Evolutionary conservation across 2,113 vertebrate species (phyloP), one percentile per base, ranked within the genome.

Genomic region (Beaufortia kweichowensis): DNA sequence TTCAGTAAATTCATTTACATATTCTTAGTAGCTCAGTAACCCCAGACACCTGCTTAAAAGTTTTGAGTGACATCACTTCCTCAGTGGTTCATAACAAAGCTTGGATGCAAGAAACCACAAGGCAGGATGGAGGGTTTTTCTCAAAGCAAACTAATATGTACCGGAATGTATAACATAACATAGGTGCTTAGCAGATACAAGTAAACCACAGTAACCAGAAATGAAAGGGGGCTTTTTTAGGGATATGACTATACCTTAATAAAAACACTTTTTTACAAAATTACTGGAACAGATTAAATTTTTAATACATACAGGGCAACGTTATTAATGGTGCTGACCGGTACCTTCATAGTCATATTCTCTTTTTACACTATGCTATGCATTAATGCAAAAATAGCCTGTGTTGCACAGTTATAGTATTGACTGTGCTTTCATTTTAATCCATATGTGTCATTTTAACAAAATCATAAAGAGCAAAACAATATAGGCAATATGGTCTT

Each of bases 1-100:
- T 85, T 68, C 80, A 69, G 82, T 81, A 83, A 85, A 70, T 57
- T n/a, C 4, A 28, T 62, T 53, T 59, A 75, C 26, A 64, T 75
- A 79, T 80, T 79, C 59, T 60, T 59, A n/a, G n/a, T 41, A 15
- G 69, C n/a, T 15, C 21, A 76, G 63, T 23, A 66, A 50, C 55
- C 46, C 21, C 48, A 50, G n/a, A 63, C 72, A 79, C 67, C 69
- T 67, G 63, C 57, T 39, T 19, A 57, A 63, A 77, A 60, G 46
- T 17, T 48, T 67, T 41, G 64, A 57, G 63, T 77, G 78, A 80
- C 66, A 39, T 75, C 75, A 78, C 69, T 81, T 78, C 78, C 82
- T 78, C 29, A 33, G 53, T 24, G 59, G 64, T 63, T 17, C 29
- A 2, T 11, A 33, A 31, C 29, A 65, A 55, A 74, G 41, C 12